phyloP scores from a whole-genome alignment of 2,113 vertebrate genomes.

The Zapornia atra region DNA sequence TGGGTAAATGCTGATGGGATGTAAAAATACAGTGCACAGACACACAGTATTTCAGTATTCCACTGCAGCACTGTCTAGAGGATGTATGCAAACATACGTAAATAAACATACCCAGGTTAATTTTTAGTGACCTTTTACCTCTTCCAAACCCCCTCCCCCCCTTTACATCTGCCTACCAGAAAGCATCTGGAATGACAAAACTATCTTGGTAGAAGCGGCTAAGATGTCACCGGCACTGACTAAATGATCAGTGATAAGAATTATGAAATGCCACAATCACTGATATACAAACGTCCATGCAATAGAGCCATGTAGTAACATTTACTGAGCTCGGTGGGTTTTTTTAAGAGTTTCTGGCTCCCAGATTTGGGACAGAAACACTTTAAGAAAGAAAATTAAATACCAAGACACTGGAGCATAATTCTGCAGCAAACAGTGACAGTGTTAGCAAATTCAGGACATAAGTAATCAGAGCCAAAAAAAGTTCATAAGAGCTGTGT shows the following conservation, averaged over 20 bases:
- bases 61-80: not conserved
- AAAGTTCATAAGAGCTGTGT: not conserved
- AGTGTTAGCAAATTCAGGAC: not conserved
- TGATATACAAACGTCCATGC: not conserved
- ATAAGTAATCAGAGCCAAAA: not conserved
- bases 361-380: not conserved
- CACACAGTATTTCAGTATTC: not conserved
- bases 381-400: not conserved
- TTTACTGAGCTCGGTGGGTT: not conserved
- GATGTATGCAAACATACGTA: not conserved
- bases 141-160: not conserved
- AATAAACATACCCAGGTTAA: not conserved
- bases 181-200: not conserved
- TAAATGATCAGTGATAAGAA: not conserved
- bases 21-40: not conserved
- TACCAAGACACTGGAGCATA: not conserved
- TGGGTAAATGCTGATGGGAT: not conserved
- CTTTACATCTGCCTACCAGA: not conserved
- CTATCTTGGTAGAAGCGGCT: not conserved
- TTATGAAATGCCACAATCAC: not conserved
- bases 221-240: not conserved
- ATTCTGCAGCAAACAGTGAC: not conserved
- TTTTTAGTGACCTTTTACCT: not conserved
- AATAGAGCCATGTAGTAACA: not conserved
- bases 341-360: not conserved